Percentiles rank a stretch among this genome's conserved stretches.
phyloP scores from a whole-genome alignment of 2,888 invertebrate genomes.

The Andrena chrysosceles region DNA sequence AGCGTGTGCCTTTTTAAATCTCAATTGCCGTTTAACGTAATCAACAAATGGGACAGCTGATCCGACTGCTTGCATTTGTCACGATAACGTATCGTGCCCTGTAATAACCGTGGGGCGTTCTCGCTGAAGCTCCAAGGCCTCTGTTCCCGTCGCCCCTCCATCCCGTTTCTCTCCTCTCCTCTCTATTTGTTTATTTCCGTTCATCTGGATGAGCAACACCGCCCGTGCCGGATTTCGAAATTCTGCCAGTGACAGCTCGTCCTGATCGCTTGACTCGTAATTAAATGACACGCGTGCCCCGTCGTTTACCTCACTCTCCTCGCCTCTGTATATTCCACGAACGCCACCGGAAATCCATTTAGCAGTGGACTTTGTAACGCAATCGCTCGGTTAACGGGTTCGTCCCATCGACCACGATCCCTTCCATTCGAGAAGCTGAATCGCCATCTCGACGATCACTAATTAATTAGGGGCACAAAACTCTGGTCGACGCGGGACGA shows the following conservation, averaged over 20 bases:
- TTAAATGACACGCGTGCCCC: slow-evolving; percentile 59
- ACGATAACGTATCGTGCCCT: slow-evolving; percentile 57
- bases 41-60: slow-evolving; percentile 34
- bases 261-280: slow-evolving; percentile 58
- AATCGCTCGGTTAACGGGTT: slow-evolving; percentile 3
- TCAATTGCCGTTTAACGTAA: slow-evolving; percentile 43
- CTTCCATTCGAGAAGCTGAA: background rate
- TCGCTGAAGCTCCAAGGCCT: background rate
- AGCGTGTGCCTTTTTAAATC: slow-evolving; percentile 25
- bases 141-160: slow-evolving; percentile 5
- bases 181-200: slow-evolving; percentile 43
- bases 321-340: slow-evolving; percentile 4
- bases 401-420: background rate
- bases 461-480: background rate
- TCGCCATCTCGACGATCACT: background rate
- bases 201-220: slow-evolving; percentile 21
- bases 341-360: slow-evolving; percentile 37
- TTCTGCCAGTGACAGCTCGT: slow-evolving; percentile 60
- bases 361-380: slow-evolving; percentile 23
- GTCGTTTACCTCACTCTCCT: slow-evolving; percentile 2
- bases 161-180: background rate
- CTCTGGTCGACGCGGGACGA: background rate
- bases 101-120: slow-evolving; percentile 55
- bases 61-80: slow-evolving; percentile 57
- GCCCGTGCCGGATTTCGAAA: slow-evolving; percentile 35